Evolutionary conservation across 2,888 invertebrate genomes (phyloP), one percentile per base, ranked within the genome.

Genomic region (Tromatobia lineatoria): DNA sequence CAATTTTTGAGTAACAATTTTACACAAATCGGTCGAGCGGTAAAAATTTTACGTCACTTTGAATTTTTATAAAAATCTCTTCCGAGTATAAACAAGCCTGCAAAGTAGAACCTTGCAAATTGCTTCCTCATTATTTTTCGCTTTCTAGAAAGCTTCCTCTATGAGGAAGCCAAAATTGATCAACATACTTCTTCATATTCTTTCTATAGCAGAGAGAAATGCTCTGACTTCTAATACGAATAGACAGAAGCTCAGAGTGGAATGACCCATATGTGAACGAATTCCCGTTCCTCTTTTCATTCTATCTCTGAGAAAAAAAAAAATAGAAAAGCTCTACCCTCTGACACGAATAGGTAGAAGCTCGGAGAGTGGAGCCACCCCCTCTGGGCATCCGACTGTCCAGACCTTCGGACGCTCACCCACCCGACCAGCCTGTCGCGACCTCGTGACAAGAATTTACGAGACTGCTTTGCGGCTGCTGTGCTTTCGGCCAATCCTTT

Each of bases 381-480:
- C 38, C n/a, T 38, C 38, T 50, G 59, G 57, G 15, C 45, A 78
- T 66, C 42, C 25, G 47, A 47, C 50, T 59, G 64, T 0, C 42
- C 80, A 34, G 75, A 50, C 47, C 71, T 73, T 76, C 42, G 80
- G 83, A 76, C 67, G 69, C 73, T 74, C 82, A 69, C 59, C 50
- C 66, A 42, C 66, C 50, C 59, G 61, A 7, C 34, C 18, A 34
- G 29, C 61, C 61, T 34, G 61, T 50, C 54, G 8, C 59, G 25
- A 54, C 42, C 59, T 45, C 82, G 80, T 81, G 80, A 84, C 83
- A 59, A 78, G 83, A 84, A 84, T 84, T 80, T 80, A 84, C 77
- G 83, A 81, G 73, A 54, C 45, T 52, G 50, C 50, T 42, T 38
- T 20, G 38, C 64, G 38, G 38, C 25, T 59, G 61, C 18, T 61